These are phyloP conservation scores for Diadophis punctatus DNA, from an alignment of 2,113 vertebrate species.

Conservation along the genomic window DNA sequence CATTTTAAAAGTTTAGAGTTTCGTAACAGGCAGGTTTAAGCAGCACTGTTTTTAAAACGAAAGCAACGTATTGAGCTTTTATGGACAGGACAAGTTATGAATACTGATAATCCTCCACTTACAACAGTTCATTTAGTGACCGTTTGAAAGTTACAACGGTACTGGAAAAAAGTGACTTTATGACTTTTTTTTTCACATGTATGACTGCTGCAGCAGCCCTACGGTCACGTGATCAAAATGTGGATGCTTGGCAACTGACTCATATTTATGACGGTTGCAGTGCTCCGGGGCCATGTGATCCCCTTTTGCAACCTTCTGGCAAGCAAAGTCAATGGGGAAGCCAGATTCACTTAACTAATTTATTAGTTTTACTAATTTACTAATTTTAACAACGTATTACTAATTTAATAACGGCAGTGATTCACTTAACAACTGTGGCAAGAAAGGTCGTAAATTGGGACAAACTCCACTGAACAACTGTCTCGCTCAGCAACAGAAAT, in stretches of 20 bases:
- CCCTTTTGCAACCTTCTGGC: neutral
- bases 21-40: neutral
- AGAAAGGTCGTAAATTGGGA: neutral
- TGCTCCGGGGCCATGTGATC: neutral
- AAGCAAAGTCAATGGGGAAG: neutral
- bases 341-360: neutral
- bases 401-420: neutral
- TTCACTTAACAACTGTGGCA: neutral
- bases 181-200: neutral
- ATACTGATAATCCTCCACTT: neutral
- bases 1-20: neutral
- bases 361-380: too few relatives aligned
- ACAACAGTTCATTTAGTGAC: neutral
- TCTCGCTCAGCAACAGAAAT: neutral
- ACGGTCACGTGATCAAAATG: neutral
- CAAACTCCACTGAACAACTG: neutral
- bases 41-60: neutral
- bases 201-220: neutral
- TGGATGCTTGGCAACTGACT: neutral
- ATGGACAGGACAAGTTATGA: neutral
- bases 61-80: neutral
- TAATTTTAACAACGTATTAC: neutral
- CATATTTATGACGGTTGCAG: neutral
- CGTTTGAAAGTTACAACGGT: neutral
- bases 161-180: neutral